Evolutionary conservation across 2,888 invertebrate genomes (phyloP), one percentile per base, ranked within the genome.

Genomic region (Coenonympha arcania): DNA sequence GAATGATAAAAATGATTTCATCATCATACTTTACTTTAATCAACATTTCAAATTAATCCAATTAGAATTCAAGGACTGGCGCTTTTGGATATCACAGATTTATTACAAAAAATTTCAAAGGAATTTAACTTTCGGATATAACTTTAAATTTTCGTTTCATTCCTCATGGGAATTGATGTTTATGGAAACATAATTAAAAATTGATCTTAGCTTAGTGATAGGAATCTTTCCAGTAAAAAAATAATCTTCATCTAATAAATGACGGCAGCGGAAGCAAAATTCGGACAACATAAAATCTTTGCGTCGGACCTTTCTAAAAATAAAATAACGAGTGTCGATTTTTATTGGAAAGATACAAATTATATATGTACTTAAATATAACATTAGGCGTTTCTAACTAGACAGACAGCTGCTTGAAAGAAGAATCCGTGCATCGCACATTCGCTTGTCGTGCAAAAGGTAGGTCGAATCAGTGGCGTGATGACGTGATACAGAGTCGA

Each of bases 401-500:
- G 74, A 80, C 76, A 84, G 82, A 83, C 69, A 83, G 85, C 85
- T 81, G 84, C 81, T 84, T 82, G 79, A 84, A 85, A 82, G 81
- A 82, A 83, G 81, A 79, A 73, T 77, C 76, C 86, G 86, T 86
- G 86, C 85, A 85, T 78, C 72, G 85, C 85, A 83, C 84, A 85
- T 86, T 86, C 85, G 85, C 84, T 79, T 81, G 77, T 84, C 85
- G 85, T 86, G 85, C 85, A 86, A 76, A 72, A 82, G 75, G 78
- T 69, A 82, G 70, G 79, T 55, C 20, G 58, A 67, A 73, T 80
- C 66, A 73, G 82, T 82, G 82, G 69, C 66, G 76, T 81, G 80
- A 68, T 67, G 73, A 80, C 83, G 82, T 83, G 84, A 76, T 69
- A 69, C 68, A 63, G 67, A 75, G 77, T 81, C 76, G 76, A 74